These are phyloP conservation scores for Ophonus ardosiacus DNA, from an alignment of 2,888 invertebrate genomes.

Conservation along the genomic window DNA sequence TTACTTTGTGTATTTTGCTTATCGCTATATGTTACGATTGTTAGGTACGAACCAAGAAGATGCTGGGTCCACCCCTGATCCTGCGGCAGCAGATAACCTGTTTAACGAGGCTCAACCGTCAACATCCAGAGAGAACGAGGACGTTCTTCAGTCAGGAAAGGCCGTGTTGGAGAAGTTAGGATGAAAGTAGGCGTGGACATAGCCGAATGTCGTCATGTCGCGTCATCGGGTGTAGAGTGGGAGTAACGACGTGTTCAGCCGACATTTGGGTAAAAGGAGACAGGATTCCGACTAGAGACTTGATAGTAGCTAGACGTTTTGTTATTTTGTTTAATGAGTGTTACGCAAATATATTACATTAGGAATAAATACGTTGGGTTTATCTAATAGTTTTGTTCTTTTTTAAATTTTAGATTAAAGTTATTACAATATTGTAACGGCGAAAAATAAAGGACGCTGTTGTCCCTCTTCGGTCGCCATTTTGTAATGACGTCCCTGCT, in stretches of 20 bases:
- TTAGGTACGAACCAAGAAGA: neutral
- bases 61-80: neutral
- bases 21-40: neutral
- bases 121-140: neutral
- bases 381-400: no score
- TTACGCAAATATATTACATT: neutral
- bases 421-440: no score
- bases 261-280: neutral
- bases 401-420: no score
- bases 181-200: no score
- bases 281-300: neutral
- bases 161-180: no score
- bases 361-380: no score
- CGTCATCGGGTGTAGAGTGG: neutral
- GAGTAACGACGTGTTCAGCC: neutral
- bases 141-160: neutral
- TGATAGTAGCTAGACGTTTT: neutral
- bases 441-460: no score
- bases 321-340: neutral
- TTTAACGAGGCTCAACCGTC: neutral
- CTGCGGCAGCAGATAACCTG: neutral
- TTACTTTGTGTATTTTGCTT: neutral
- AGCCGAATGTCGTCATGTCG: no score
- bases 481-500: no score
- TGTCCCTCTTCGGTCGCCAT: no score